phyloP scores from a whole-genome alignment of 2,888 invertebrate species.

The Drosophila melanosoma region DNA sequence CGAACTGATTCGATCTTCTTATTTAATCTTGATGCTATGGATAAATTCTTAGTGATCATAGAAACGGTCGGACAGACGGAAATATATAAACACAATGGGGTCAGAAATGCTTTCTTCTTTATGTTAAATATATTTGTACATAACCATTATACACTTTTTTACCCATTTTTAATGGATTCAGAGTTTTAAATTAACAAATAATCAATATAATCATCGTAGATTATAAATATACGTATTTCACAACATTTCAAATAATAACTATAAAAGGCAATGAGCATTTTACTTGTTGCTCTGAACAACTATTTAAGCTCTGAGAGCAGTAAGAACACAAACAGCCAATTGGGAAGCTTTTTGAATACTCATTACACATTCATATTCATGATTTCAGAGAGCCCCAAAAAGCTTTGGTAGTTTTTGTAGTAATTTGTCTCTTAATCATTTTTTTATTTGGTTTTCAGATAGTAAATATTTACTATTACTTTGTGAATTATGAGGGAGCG shows the following conservation, averaged over 20 bases:
- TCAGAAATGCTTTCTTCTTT: not conserved
- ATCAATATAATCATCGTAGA: not conserved
- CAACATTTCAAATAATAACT: not conserved
- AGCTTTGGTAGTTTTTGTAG: conserved; percentile 10
- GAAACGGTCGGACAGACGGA: not conserved
- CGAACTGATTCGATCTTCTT: no score
- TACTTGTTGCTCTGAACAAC: not conserved
- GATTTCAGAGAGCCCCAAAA: conserved; percentile 2
- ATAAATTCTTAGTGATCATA: no score
- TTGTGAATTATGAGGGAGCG: not conserved
- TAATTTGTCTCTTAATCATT: not conserved
- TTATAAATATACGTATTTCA: not conserved
- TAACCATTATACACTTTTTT: not conserved
- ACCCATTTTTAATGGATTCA: not conserved
- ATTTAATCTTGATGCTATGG: no score
- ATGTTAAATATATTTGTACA: no score
- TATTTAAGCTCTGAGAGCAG: not conserved
- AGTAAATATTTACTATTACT: not conserved
- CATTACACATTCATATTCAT: not conserved
- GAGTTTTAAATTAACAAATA: not conserved
- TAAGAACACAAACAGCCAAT: not conserved
- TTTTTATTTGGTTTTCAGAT: not conserved
- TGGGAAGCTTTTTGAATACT: conserved; percentile 8
- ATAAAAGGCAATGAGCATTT: not conserved
- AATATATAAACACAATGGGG: not conserved